These are phyloP conservation scores for Heliconius eleuchia DNA, from an alignment of 1,140 invertebrate species.

Conservation along the genomic window DNA sequence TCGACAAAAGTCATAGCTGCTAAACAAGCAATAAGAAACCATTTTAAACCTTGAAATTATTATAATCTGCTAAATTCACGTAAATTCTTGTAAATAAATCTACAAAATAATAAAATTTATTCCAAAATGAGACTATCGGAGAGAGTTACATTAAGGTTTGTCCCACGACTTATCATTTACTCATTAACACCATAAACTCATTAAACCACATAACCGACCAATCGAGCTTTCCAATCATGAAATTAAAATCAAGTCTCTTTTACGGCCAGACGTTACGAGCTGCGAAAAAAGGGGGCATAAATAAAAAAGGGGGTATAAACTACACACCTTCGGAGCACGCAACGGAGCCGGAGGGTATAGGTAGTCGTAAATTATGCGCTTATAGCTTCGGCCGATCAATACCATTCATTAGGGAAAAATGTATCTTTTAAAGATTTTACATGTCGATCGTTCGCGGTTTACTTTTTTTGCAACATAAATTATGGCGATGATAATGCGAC, in stretches of 20 bases:
- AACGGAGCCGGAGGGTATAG: constrained; percentile 54
- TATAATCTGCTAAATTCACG: neutral
- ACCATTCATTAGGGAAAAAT: constrained; percentile 78
- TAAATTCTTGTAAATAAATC: neutral
- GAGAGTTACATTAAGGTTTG: constrained; percentile 35
- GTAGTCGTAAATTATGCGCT: constrained; percentile 73
- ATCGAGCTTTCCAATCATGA: constrained; percentile 80
- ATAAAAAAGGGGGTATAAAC: constrained; percentile 80
- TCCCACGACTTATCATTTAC: constrained; percentile 64
- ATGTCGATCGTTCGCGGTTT: constrained; percentile 54
- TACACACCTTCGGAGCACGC: constrained; percentile 78
- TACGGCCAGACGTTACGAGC: constrained; percentile 75
- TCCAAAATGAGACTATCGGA: neutral
- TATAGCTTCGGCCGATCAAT: constrained; percentile 72
- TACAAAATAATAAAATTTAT: neutral
- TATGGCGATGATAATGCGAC: constrained; percentile 40
- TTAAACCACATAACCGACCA: constrained; percentile 77
- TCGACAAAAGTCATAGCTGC: neutral
- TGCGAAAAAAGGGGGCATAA: constrained; percentile 81
- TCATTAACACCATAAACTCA: constrained; percentile 74
- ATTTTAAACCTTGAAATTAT: neutral
- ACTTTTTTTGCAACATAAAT: constrained; percentile 56
- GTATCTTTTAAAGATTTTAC: constrained; percentile 60
- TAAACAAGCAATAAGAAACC: neutral
- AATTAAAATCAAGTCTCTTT: constrained; percentile 80